Evolutionary conservation across 2,113 vertebrate species (phyloP).

Genomic region (Corvus hawaiiensis): DNA sequence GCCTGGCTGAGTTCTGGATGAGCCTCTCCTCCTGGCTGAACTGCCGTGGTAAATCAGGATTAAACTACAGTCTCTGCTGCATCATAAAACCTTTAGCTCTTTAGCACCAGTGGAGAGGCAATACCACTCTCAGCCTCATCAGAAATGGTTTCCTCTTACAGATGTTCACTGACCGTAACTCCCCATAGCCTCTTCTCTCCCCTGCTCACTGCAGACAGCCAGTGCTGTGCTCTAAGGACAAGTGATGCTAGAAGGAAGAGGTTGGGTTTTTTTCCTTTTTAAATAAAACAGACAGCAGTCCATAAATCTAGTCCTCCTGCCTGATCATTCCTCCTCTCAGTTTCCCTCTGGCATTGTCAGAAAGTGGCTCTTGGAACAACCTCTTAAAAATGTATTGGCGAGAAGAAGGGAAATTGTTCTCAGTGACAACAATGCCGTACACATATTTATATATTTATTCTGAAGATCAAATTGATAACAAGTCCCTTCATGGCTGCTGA

Average conservation of each 20-base stretch:
- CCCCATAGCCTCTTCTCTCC: background rate
- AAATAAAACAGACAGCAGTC: background rate
- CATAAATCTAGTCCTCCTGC: conserved; percentile 41
- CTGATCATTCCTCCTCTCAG: background rate
- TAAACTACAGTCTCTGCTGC: conserved; percentile 26
- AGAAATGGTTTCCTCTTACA: background rate
- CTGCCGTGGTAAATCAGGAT: conserved; percentile 22
- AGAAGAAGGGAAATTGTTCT: conserved; percentile 32
- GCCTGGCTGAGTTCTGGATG: background rate
- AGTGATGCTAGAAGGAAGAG: background rate
- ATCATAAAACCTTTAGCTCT: conserved; percentile 38
- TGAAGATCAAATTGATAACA: conserved; percentile 74
- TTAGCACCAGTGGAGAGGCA: conserved; percentile 14
- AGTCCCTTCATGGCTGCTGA: conserved; percentile 62
- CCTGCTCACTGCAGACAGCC: background rate
- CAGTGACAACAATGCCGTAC: background rate
- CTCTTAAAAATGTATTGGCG: background rate
- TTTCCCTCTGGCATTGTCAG: conserved; percentile 8
- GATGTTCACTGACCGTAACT: background rate
- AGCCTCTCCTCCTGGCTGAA: background rate
- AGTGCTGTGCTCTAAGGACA: background rate
- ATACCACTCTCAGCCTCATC: background rate
- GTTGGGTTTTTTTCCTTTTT: background rate
- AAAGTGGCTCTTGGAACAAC: conserved; percentile 28
- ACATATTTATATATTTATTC: conserved; percentile 46